Percentiles rank a stretch among this genome's conserved stretches.
Conservation (phyloP, 2,888 invertebrate species). For the Aelia acuminata region DNA sequence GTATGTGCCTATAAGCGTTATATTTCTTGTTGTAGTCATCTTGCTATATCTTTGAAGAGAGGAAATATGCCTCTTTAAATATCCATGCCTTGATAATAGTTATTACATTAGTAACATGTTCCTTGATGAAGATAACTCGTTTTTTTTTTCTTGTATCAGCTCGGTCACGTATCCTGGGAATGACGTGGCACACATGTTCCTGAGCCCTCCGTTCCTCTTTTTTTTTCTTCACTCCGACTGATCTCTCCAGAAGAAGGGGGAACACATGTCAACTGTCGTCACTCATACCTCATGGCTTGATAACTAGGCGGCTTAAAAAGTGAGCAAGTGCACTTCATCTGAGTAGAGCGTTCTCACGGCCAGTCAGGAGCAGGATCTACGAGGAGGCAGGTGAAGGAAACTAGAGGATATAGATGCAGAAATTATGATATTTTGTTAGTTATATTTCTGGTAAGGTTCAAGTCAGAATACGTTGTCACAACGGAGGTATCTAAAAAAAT, state of each 20-base stretch:
- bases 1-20: too few relatives aligned
- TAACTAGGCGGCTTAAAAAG: constrained; percentile 33
- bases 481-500: too few relatives aligned
- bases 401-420: not conserved
- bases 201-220: not conserved
- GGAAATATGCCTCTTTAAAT: not conserved
- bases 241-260: not conserved
- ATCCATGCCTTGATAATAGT: not conserved
- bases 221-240: not conserved
- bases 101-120: not conserved
- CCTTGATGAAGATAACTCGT: not conserved
- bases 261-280: constrained; percentile 13
- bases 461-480: too few relatives aligned
- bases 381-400: not conserved
- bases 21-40: not conserved
- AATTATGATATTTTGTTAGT: not conserved
- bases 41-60: not conserved
- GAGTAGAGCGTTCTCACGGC: not conserved
- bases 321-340: not conserved
- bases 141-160: not conserved
- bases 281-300: not conserved
- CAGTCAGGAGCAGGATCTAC: not conserved
- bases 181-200: constrained; percentile 22
- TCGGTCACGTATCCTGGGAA: constrained; percentile 25
- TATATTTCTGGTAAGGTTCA: too few relatives aligned